phyloP scores from a whole-genome alignment of 2,113 vertebrate genomes.

The Nicator chloris region DNA sequence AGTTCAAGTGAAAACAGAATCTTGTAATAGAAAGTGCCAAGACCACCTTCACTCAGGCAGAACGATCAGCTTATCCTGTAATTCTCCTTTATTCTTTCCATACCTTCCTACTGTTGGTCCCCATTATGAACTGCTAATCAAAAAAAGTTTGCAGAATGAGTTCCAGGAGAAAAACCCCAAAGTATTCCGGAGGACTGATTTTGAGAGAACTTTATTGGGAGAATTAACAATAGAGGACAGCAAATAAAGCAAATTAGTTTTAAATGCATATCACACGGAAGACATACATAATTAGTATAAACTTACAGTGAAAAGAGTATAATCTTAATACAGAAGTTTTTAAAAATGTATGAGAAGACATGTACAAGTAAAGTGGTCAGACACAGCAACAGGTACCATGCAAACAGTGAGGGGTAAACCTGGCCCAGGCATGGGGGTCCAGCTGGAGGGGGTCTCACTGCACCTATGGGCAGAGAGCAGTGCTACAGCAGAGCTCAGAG shows the following conservation, averaged over 20 bases:
- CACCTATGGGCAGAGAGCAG: not conserved
- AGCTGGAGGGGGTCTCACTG: accelerated
- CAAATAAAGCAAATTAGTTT: not conserved
- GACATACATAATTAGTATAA: not conserved
- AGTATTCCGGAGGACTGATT: not conserved
- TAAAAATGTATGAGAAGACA: not conserved
- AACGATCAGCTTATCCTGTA: not conserved
- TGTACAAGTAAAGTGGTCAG: not conserved
- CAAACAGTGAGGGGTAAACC: not conserved
- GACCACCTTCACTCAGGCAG: not conserved
- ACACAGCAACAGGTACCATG: not conserved
- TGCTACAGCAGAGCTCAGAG: not conserved
- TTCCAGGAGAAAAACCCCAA: not conserved
- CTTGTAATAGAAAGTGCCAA: not conserved
- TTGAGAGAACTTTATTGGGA: not conserved
- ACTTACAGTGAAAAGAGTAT: not conserved
- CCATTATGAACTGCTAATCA: not conserved
- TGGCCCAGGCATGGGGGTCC: not conserved
- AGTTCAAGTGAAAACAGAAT: not conserved
- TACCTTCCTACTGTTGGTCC: not conserved
- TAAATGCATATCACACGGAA: not conserved
- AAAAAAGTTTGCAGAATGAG: not conserved
- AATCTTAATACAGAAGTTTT: not conserved
- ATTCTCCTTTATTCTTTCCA: constrained; percentile 9
- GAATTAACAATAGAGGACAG: not conserved